These are phyloP conservation scores for Gastrophysa polygoni DNA, from an alignment of 2,888 invertebrate genomes.

Conservation along the genomic window DNA sequence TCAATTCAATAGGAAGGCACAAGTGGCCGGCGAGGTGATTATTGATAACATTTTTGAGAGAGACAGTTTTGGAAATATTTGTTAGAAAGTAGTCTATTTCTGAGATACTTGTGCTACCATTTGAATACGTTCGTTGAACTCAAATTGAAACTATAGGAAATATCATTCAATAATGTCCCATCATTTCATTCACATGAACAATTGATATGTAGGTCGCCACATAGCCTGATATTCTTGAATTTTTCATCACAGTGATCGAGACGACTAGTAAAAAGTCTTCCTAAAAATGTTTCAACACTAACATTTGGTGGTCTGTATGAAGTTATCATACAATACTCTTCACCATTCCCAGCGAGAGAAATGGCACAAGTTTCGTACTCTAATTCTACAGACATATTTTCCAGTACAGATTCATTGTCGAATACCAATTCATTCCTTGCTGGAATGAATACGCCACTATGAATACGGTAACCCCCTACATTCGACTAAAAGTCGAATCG, in stretches of 20 bases:
- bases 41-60: background rate
- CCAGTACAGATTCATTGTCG: no score
- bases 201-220: background rate
- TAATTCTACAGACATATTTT: slow-evolving; percentile 8
- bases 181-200: no score
- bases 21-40: slow-evolving; percentile 1
- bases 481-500: no score
- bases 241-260: slow-evolving; percentile 7
- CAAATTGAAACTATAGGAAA: background rate
- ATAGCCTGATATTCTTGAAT: slow-evolving; percentile 1
- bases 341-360: background rate
- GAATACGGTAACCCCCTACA: no score
- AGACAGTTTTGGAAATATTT: background rate
- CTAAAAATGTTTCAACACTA: background rate
- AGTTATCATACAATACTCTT: background rate
- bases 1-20: background rate
- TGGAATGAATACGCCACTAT: background rate
- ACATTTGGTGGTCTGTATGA: background rate
- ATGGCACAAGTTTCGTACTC: slow-evolving; percentile 4
- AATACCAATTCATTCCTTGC: background rate
- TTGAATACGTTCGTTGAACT: background rate
- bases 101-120: background rate
- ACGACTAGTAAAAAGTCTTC: background rate
- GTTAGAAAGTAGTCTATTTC: slow-evolving; percentile 3
- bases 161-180: no score